Percentiles rank a stretch among this genome's conserved stretches.
phyloP scores from a whole-genome alignment of 53 echinoderm and acorn worm species.

The Echinometra lucunter region DNA sequence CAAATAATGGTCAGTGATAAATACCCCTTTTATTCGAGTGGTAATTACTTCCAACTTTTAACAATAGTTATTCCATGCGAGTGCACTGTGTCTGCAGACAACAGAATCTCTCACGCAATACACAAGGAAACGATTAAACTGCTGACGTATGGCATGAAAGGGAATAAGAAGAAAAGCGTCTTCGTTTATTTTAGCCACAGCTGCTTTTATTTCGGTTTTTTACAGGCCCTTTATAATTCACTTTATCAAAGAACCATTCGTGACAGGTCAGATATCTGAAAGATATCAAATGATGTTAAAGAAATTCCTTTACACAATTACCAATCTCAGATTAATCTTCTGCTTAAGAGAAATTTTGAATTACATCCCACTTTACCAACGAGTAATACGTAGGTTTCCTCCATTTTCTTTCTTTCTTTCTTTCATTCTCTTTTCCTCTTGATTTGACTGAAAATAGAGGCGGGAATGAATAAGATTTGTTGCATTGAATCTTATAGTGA shows the following conservation, averaged over 20 bases:
- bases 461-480: background rate
- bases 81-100: too few relatives aligned
- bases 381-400: too few relatives aligned
- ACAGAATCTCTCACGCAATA: background rate
- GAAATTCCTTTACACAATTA: background rate
- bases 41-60: slow-evolving; percentile 31
- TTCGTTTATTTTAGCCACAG: background rate
- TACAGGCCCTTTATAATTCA: background rate
- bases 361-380: too few relatives aligned
- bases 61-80: background rate
- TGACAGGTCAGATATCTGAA: background rate
- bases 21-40: slow-evolving; percentile 17
- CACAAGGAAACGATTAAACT: background rate
- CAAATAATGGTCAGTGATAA: background rate
- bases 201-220: background rate
- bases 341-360: background rate
- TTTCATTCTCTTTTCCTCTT: too few relatives aligned
- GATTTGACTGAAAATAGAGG: background rate
- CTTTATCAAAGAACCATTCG: background rate
- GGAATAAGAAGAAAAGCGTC: background rate
- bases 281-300: background rate
- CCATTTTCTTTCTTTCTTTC: too few relatives aligned
- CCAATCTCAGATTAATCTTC: background rate
- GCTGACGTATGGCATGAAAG: background rate
- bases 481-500: background rate